A percentile compares a stretch with the other conserved stretches of the same genome.
These are phyloP conservation scores for Gorsachius magnificus DNA, from an alignment of 2,797 vertebrate genomes.

Conservation along the genomic window DNA sequence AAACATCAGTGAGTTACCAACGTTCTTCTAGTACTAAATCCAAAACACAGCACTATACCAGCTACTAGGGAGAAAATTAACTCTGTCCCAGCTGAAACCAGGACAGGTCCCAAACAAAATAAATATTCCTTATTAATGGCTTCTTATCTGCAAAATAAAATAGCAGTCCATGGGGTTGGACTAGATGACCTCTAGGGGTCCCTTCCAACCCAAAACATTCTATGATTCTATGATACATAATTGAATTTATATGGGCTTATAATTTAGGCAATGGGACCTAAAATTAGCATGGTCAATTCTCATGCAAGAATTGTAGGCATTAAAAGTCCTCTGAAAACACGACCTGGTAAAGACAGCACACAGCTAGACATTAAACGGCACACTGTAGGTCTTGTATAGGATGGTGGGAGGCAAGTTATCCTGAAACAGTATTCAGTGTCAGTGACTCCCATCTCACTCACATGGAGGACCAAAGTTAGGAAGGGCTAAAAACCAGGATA, in stretches of 20 bases:
- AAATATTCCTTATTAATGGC: not conserved
- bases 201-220: too few species aligned
- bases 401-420: not conserved
- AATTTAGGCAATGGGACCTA: not conserved
- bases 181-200: too few species aligned
- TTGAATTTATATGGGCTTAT: not conserved
- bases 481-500: not conserved
- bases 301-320: not conserved
- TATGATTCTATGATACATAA: too few species aligned
- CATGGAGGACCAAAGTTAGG: not conserved
- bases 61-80: too few species aligned
- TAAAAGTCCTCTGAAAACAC: not conserved
- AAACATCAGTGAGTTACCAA: too few species aligned
- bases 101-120: not conserved
- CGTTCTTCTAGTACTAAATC: too few species aligned
- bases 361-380: not conserved
- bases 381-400: not conserved
- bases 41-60: too few species aligned
- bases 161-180: too few species aligned
- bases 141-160: not conserved
- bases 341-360: not conserved
- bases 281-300: not conserved
- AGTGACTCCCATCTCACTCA: not conserved
- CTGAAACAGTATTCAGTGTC: accelerated
- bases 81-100: too few species aligned